phyloP scores from a whole-genome alignment of 2,113 vertebrate genomes.

The Etia nguti region DNA sequence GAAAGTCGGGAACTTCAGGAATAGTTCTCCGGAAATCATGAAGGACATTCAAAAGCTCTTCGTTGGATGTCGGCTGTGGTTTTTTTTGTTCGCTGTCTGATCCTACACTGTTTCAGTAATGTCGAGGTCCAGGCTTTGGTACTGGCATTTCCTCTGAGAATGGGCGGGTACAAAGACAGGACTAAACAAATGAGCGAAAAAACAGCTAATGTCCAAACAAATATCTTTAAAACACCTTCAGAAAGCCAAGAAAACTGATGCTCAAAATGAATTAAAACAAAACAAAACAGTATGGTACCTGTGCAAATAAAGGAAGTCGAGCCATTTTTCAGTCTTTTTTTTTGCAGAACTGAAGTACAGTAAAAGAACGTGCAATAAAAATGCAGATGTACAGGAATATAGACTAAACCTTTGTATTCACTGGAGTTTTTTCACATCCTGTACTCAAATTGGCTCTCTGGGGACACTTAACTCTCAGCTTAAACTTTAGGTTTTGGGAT shows the following conservation, averaged over 20 bases:
- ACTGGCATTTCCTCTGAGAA: too few relatives aligned
- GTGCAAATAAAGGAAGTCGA: not conserved
- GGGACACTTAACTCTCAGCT: conserved; percentile 29
- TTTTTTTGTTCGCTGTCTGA: not conserved
- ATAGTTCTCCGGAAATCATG: not conserved
- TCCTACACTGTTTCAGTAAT: not conserved
- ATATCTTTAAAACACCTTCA: not conserved
- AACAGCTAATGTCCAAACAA: not conserved
- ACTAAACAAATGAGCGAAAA: not conserved
- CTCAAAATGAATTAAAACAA: too few relatives aligned
- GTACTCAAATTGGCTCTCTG: conserved; percentile 42
- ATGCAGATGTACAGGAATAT: not conserved
- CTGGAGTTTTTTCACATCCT: not conserved
- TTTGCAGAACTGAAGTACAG: not conserved
- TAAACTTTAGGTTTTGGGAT: conserved; percentile 20
- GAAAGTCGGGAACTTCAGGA: not conserved
- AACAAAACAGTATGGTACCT: not conserved
- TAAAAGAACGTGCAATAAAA: not conserved
- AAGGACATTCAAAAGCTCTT: not conserved
- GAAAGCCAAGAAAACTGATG: not conserved
- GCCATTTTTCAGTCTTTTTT: not conserved
- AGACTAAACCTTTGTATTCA: not conserved
- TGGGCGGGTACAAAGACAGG: too few relatives aligned
- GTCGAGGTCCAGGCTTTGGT: not conserved
- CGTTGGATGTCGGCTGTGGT: not conserved